Evolutionary conservation across 2,113 vertebrate species (phyloP), one percentile per base, ranked within the genome.

Genomic region (Anolis carolinensis): DNA sequence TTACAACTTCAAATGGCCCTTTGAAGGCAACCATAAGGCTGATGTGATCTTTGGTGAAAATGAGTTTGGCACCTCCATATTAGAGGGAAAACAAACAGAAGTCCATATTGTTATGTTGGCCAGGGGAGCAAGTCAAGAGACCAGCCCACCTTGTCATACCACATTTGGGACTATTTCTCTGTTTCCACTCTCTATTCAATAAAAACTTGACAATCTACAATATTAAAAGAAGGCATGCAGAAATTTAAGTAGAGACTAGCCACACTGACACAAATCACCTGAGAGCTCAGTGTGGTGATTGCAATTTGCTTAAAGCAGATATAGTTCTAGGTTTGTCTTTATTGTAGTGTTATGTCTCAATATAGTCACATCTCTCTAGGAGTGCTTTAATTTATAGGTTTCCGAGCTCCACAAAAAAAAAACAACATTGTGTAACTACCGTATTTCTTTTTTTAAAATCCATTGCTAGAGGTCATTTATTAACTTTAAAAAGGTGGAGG

Each of bases 251-350:
- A 20, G 30, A 76, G 18, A 44, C 27, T 89, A 39, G 90, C 65
- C 70, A 90, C 89, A 86, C 87, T 91, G 39, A 21, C 7, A 48
- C 50, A 18, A 4, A n/a, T 77, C 20, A 21, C 14, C 0, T 0
- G 79, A 79, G 84, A 90, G 65, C 62, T 32, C 82, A 89, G 79
- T 27, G 73, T 88, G 5, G 34, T 74, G 10, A 16, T 30, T 36
- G 11, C 11, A 32, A 21, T 30, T 83, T 81, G 30, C 71, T 83
- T 90, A 85, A 93, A 92, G 52, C n/a, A 1, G 77, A 87, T 67
- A 50, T 25, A 80, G 88, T 89, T 90, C 81, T 86, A 71, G 67
- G 8, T 86, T 67, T 81, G 62, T 90, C 90, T 84, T 73, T 87
- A 90, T 83, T 86, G 79, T 30, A 85, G 10, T 87, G 48, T 83